Conservation (phyloP, 1,140 invertebrate genomes). For the Dendrolimus punctatus region DNA sequence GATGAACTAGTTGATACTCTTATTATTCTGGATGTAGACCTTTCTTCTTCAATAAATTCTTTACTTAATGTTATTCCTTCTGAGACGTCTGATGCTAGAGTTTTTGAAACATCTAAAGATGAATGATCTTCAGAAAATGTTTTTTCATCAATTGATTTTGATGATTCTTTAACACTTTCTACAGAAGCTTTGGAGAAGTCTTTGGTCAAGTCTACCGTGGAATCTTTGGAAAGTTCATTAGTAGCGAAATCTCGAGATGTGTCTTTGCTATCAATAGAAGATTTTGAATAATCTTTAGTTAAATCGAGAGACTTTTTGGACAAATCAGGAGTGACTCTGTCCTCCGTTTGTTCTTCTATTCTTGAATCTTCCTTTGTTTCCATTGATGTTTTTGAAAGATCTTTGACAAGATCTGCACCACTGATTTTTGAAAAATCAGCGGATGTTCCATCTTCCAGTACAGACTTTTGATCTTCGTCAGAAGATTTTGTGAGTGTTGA, state of each 20-base stretch:
- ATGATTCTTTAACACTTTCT: slow-evolving; percentile 60
- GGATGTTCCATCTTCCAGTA: slow-evolving; percentile 57
- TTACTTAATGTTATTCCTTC: slow-evolving; percentile 50
- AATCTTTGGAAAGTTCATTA: slow-evolving; percentile 64
- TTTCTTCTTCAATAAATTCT: slow-evolving; percentile 57
- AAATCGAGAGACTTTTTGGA: slow-evolving; percentile 63
- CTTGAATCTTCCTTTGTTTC: slow-evolving; percentile 56
- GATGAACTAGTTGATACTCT: slow-evolving; percentile 52
- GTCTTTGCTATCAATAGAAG: slow-evolving; percentile 65
- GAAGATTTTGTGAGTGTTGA: slow-evolving; percentile 63
- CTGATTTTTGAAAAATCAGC: slow-evolving; percentile 62
- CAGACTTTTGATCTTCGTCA: slow-evolving; percentile 60
- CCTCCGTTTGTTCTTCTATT: slow-evolving; percentile 49
- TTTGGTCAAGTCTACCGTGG: slow-evolving; percentile 59
- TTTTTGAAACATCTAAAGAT: slow-evolving; percentile 59
- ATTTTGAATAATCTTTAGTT: slow-evolving; percentile 65
- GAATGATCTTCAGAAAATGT: slow-evolving; percentile 66
- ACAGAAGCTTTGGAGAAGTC: slow-evolving; percentile 60
- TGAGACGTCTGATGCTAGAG: slow-evolving; percentile 59
- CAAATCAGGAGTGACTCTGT: slow-evolving; percentile 54
- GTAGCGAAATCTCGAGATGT: slow-evolving; percentile 67
- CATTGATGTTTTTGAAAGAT: slow-evolving; percentile 57
- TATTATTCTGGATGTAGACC: slow-evolving; percentile 41
- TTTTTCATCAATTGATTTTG: slow-evolving; percentile 62
- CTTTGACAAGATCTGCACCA: slow-evolving; percentile 58